Base-by-base conservation (phyloP, 1,140 invertebrate genomes). In the Drosophila pseudoananassae region DNA sequence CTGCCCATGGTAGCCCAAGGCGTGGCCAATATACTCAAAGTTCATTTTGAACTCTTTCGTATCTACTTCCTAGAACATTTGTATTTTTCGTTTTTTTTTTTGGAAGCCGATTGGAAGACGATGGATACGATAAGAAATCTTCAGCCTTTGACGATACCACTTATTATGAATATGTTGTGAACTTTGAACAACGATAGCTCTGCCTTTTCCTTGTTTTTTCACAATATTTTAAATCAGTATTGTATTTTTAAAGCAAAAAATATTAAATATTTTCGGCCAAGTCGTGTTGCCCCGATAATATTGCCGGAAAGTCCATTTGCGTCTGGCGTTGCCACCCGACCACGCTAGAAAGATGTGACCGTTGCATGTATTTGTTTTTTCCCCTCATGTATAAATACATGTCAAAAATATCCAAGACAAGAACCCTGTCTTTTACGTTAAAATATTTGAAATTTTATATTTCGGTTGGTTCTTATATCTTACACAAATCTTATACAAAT, bases 1-100 rank as follows among this genome's bases (percentile, higher is more conserved):
- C 80, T 96, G 96, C 1, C 96, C 96, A 93, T 97, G 96, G 90
- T 95, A 97, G 92, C 96, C 96, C 68, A 97, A 93, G 51, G 95
- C 93, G 84, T 95, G 94, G 78, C 94, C 93, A 82, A 97, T 94
- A 25, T 90, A 84, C 17, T 87, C 82, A 3, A 65, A 29, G 58
- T 91, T 90, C 90, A 91, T 91, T 4, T 31, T 25, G 29, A 36
- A 36, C 33, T 36, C 12, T 36, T 36, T 4, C 10, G 4, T 14
- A 8, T 5, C 33, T 45, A 12, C 4, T 17, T 40, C 17, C 27
- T 46, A 54, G 10, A 29, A 10, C 65, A 68, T 31, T 49, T 27
- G 27, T 33, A 38, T 31, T 46, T 20, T 46, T 46, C 10, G 3
- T 20, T 46, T 2, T n/a, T 14, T 43, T 43, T 43, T 46, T n/a